These are phyloP conservation scores for Goniozus legneri DNA, from an alignment of 1,140 invertebrate species.

Conservation along the genomic window DNA sequence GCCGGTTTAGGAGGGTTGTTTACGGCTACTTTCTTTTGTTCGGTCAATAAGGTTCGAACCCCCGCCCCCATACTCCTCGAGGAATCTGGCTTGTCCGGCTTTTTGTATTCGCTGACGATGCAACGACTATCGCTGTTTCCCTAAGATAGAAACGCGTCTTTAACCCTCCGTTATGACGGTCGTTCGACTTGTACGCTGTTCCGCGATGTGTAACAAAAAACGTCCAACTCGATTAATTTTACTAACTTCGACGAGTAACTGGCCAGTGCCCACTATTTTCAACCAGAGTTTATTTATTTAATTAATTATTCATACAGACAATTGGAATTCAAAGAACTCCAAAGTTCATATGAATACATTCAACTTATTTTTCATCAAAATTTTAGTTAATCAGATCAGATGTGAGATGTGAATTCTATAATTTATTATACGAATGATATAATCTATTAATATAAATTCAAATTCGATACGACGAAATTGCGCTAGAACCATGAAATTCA, in stretches of 20 bases:
- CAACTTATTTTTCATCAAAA: too few species aligned
- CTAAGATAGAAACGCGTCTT: slow-evolving; percentile 25
- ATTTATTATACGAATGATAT: too few species aligned
- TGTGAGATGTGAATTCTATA: too few species aligned
- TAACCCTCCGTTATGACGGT: slow-evolving; percentile 4
- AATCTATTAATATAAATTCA: too few species aligned
- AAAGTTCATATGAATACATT: too few species aligned
- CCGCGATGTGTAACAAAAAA: too few species aligned
- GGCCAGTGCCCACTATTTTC: neutral
- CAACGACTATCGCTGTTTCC: slow-evolving; percentile 27
- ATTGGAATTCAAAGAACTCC: too few species aligned
- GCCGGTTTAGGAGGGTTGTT: slow-evolving; percentile 49
- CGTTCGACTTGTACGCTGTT: too few species aligned
- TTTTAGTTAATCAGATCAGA: too few species aligned
- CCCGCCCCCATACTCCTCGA: too few species aligned
- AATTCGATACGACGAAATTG: too few species aligned
- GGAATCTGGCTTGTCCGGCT: slow-evolving; percentile 23
- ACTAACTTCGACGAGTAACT: neutral
- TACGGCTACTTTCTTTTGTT: slow-evolving; percentile 37
- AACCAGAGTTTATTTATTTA: neutral
- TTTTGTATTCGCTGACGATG: slow-evolving; percentile 43
- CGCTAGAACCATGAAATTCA: too few species aligned
- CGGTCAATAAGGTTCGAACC: slow-evolving; percentile 41
- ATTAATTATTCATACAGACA: neutral
- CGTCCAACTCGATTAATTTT: neutral